Evolutionary conservation across 1,140 invertebrate genomes (phyloP).

Genomic region (Thaumatotibia leucotreta): DNA sequence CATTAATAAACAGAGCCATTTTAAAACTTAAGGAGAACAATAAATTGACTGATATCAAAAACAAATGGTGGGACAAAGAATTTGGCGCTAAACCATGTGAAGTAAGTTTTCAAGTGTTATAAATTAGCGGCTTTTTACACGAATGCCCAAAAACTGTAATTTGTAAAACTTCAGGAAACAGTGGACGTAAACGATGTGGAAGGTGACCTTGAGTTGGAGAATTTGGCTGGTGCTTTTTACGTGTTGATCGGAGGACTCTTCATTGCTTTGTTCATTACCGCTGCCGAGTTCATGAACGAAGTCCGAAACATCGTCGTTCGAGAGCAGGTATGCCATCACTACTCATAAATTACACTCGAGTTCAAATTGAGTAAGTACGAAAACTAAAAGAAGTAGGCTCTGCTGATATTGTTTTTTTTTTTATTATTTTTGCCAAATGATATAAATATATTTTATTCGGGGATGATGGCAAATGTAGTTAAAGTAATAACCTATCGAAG

Average conservation of each 20-base stretch:
- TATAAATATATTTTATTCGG: too few species aligned
- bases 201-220: constrained; percentile 83
- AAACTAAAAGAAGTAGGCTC: too few species aligned
- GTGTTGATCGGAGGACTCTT: constrained; percentile 85
- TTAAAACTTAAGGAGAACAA: constrained; percentile 89
- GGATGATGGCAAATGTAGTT: too few species aligned
- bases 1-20: constrained; percentile 84
- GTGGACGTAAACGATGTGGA: constrained; percentile 58
- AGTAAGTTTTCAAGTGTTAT: too few species aligned
- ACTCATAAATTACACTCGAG: too few species aligned
- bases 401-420: too few species aligned
- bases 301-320: constrained; percentile 85
- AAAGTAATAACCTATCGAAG: too few species aligned
- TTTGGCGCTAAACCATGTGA: constrained; percentile 74
- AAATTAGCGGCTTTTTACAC: too few species aligned
- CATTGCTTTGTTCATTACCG: constrained; percentile 80
- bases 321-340: too few species aligned
- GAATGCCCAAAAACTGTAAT: too few species aligned
- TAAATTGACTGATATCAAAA: constrained; percentile 83
- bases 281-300: constrained; percentile 90
- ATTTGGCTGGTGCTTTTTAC: constrained; percentile 93
- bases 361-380: too few species aligned
- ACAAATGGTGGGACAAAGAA: constrained; percentile 90
- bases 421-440: too few species aligned
- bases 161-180: constrained; percentile 41